Evolutionary conservation across 2,888 invertebrate genomes (phyloP), one percentile per base, ranked within the genome.

Genomic region (Cosmia trapezina): DNA sequence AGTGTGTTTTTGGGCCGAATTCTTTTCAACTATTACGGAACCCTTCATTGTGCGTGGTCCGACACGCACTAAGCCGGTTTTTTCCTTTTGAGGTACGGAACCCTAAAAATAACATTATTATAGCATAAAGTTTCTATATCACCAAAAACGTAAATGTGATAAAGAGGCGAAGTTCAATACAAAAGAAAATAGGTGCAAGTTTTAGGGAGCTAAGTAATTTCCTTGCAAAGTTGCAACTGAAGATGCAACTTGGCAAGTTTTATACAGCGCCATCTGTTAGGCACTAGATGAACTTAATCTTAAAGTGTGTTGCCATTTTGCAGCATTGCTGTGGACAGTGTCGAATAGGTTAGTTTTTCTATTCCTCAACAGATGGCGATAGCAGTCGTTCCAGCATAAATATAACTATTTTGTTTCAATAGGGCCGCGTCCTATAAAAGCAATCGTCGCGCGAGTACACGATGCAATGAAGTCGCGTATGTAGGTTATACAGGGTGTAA

Each of bases 291-390:
- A 78, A 85, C 56, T 59, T 14, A 12, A 9, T 17, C 8, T 19
- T 2, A 17, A 9, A 4, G 37, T 45, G 6, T 41, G 33, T 53
- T 17, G 14, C 56, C 1, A 2, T 9, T 47, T n/a, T n/a, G n/a
- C n/a, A n/a, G n/a, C 8, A 19, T 0, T n/a, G n/a, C 4, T 17
- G 14, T n/a, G 19, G 37, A 9, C 41, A 14, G 7, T 12, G 17
- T 45, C 5, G 14, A 57, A 43, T 12, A 4, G 5, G 17, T 41
- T 22, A 67, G 33, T 67, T 43, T 49, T 43, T 6, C 56, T 57
- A 56, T 60, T 56, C 1, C 4, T 2, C 12, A 56, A 56, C 7
- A 79, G 79, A 73, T 83, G 79, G 83, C 66, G 28, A 1, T 57
- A 56, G 28, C 4, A 76, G 49, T 41, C 17, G 5, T 45, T n/a